Conservation (phyloP, 2,113 vertebrate species). For the Mustela lutreola region DNA sequence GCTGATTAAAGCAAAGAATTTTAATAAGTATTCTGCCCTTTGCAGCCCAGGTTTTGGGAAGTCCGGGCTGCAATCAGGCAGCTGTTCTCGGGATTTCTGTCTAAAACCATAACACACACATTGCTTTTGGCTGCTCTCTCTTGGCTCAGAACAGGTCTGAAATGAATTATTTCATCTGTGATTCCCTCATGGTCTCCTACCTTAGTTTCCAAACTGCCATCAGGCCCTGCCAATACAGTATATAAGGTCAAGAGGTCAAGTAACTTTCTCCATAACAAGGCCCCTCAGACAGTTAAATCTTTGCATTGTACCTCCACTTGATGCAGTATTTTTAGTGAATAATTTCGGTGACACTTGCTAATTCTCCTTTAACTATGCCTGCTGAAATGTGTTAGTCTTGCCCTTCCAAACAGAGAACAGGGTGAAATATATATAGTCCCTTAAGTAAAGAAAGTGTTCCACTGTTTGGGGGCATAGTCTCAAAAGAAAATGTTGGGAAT, state of each 20-base stretch:
- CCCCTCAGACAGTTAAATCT: conserved; percentile 18
- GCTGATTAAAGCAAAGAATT: conserved; percentile 48
- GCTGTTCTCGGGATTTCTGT: neutral
- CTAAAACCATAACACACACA: accelerated
- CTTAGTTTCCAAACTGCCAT: neutral
- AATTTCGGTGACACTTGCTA: neutral
- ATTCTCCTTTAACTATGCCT: neutral
- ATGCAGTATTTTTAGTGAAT: neutral
- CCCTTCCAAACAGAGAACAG: neutral
- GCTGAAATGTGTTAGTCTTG: conserved; percentile 3
- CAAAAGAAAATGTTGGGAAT: neutral
- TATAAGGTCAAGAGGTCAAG: neutral
- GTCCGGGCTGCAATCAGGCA: neutral
- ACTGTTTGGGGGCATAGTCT: neutral
- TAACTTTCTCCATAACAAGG: neutral
- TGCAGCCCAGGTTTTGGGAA: conserved; percentile 8
- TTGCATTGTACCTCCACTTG: conserved; percentile 29
- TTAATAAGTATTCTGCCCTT: neutral
- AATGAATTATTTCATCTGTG: neutral
- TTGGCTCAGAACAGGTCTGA: neutral
- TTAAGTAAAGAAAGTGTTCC: neutral
- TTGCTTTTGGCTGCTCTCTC: neutral
- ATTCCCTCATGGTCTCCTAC: neutral
- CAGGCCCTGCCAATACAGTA: neutral
- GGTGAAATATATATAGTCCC: neutral